Base-by-base conservation (phyloP, 2,888 invertebrate species). In the Coremacera marginata region DNA sequence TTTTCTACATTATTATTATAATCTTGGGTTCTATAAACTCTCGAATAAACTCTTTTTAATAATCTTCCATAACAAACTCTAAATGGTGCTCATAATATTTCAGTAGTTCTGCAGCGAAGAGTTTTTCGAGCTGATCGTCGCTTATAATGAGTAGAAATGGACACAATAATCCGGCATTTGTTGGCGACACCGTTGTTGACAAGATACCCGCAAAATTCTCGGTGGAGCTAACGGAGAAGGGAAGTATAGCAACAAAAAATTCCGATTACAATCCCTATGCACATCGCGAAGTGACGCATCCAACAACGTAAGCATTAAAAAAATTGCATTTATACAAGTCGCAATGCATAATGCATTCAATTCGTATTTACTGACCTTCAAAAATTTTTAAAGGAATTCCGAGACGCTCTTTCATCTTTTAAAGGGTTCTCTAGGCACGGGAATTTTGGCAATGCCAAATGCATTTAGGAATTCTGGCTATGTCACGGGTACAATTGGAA, bases 381-480 rank as follows among this genome's bases (percentile, higher is more conserved):
- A 44, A 14, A 34, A 34, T n/a, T 37, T 27, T 8, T 25, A 19
- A 90, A 97, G 97, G 78, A 96, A 96, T 88, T 87, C 92, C 80
- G 96, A 97, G 84, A 96, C 97, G 0, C 91, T 98, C 86, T 94
- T 96, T 86, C 97, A 98, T 88, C 90, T 98, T 84, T 91, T 98
- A 74, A 98, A 98, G 89, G 98, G 96, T 49, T 96, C 96, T 86
- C 91, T 98, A 81, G 98, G 98, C 3, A 97, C 97, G 0, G 98
- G 98, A 3, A 95, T 98, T 80, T 90, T 98, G 76, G 98, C 98
- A 22, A 95, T 98, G 90, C 89, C 90, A n/a, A 88, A 93, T 84
- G 95, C 95, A 22, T 93, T 95, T 84, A 91, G 91, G 82, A 92
- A 95, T 89, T 92, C 95, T 0, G 90, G 90, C 44, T 90, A 89